Base-by-base conservation (phyloP, 1,140 invertebrate species). In the Babylonia areolata region DNA sequence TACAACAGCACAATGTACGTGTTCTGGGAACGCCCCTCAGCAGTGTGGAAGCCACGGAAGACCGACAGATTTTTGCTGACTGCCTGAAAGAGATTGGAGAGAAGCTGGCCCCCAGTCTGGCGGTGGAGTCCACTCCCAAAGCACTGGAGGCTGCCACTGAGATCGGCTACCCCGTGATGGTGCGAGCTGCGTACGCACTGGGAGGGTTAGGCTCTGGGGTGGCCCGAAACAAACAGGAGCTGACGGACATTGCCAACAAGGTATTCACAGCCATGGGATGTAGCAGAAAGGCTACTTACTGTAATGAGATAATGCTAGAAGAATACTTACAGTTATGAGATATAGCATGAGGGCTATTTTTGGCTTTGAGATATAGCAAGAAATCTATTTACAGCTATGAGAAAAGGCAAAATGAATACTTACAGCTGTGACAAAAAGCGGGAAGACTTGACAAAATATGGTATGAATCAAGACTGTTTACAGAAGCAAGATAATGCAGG, bases 141-240 rank as follows among this genome's bases (percentile, higher is more conserved):
- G 98, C 98, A 20, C 90, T 99, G 33, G 95, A 95, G 86, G 98
- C 98, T 35, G 99, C 98, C 9, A 95, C 96, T 54, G 95, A 96
- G 89, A 95, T 99, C 77, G 98, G 97, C 28, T 99, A 99, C 93
- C 98, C 98, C 1, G 98, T 99, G 0, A 97, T 99, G 96, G 96
- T 98, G 0, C 94, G 98, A 39, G 97, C 98, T 28, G 99, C 98
- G 0, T 99, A 98, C 95, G 98, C 98, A 3, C 95, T 99, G 0
- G 99, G 99, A 31, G 99, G 99, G 1, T 94, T 99, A 40, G 99
- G 99, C 11, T 99, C 98, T 0, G 99, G 99, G 3, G 99, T 99
- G 95, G 98, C 98, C 69, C 71, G 86, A 5, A 86, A 90, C 75
- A 71, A 87, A 40, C 58, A 46, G 20, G 80, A 88, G 42, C 84